A percentile compares a stretch with the other conserved stretches of the same genome.
phyloP scores from a whole-genome alignment of 1,140 invertebrate genomes.

The Rhagoletis zephyria region DNA sequence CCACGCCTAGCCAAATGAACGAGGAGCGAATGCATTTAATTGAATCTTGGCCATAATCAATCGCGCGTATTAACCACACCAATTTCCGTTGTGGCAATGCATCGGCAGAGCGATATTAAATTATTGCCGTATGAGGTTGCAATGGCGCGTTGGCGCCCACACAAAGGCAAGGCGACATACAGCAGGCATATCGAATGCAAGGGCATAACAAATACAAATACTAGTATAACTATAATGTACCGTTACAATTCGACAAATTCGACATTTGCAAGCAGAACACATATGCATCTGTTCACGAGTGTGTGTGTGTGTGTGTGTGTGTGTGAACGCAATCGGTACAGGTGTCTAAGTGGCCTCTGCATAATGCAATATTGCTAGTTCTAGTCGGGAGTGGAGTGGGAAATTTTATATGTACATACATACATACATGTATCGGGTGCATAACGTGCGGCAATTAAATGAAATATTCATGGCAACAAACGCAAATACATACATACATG shows the following conservation, averaged over 20 bases:
- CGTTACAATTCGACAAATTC: background rate
- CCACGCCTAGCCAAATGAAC: background rate
- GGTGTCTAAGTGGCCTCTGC: constrained; percentile 21
- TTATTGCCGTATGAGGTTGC: constrained; percentile 13
- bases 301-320: background rate
- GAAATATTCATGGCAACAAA: constrained; percentile 34
- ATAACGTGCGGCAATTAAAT: constrained; percentile 35
- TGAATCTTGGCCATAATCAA: constrained; percentile 50
- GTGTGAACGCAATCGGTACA: background rate
- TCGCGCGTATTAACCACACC: constrained; percentile 49
- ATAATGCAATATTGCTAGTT: constrained; percentile 25
- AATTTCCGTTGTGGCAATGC: constrained; percentile 50
- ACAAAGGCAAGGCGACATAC: no score
- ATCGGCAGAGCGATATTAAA: constrained; percentile 42
- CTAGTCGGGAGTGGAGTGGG: background rate
- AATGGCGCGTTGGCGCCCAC: no score
- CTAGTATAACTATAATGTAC: background rate
- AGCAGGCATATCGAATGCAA: background rate
- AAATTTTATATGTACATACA: background rate
- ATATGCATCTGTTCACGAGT: background rate
- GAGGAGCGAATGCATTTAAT: constrained; percentile 33
- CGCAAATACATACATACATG: background rate
- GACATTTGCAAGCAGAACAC: background rate
- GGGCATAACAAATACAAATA: background rate
- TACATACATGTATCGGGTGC: background rate